Evolutionary conservation across 2,113 vertebrate species (phyloP).

Genomic region (Daphoenositta chrysoptera): DNA sequence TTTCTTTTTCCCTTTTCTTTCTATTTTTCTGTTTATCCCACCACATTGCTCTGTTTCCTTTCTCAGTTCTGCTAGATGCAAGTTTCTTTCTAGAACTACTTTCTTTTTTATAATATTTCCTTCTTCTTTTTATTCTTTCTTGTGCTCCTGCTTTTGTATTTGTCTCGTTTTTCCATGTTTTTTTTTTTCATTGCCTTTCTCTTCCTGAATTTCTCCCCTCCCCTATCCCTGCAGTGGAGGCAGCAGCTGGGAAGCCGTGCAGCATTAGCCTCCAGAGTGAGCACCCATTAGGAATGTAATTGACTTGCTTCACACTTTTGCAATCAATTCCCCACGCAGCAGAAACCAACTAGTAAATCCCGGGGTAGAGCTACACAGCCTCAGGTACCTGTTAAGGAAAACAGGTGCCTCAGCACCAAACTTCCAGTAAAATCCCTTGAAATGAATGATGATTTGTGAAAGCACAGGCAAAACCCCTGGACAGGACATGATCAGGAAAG

Average conservation of each 20-base stretch:
- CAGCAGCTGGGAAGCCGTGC: background rate
- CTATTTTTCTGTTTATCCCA: background rate
- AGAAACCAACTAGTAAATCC: background rate
- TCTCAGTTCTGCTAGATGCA: background rate
- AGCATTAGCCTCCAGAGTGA: background rate
- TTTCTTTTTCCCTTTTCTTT: background rate
- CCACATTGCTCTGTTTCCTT: background rate
- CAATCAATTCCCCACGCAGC: background rate
- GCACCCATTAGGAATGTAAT: background rate
- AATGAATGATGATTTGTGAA: fast-evolving
- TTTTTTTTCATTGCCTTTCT: background rate
- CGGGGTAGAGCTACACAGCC: background rate
- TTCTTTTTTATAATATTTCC: background rate
- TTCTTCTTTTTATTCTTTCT: background rate
- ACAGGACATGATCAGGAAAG: background rate
- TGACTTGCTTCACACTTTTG: background rate
- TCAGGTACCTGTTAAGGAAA: background rate
- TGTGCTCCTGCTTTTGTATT: background rate
- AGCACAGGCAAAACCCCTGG: background rate
- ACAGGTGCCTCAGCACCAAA: background rate
- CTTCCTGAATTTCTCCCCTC: background rate
- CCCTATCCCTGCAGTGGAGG: background rate
- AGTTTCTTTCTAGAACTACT: background rate
- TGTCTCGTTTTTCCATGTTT: background rate
- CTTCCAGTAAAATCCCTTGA: background rate